Conservation (phyloP, 2,797 vertebrate genomes). For the Tangara arthus region DNA sequence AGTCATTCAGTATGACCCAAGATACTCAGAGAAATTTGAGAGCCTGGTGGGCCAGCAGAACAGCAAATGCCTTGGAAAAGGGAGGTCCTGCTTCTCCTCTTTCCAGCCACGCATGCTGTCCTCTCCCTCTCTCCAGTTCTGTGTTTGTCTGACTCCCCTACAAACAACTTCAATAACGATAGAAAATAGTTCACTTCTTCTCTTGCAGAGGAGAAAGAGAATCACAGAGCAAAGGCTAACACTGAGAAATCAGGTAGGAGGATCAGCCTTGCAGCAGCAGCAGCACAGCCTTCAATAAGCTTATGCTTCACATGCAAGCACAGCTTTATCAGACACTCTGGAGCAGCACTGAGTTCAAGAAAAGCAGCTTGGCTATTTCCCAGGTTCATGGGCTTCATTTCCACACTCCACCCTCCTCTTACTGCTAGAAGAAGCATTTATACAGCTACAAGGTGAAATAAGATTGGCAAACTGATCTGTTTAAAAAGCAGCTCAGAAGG, state of each 20-base stretch:
- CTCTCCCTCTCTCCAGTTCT: background rate
- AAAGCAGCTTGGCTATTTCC: background rate
- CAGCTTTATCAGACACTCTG: background rate
- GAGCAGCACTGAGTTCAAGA: background rate
- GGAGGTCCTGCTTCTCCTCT: background rate
- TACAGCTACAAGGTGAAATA: background rate
- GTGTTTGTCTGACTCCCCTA: background rate
- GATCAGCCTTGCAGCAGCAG: background rate
- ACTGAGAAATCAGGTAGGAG: background rate
- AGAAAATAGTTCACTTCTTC: background rate
- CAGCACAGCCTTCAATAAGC: background rate
- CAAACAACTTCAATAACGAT: background rate
- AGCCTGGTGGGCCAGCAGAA: background rate
- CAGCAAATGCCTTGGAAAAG: background rate
- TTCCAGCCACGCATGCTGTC: rapidly evolving
- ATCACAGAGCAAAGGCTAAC: background rate
- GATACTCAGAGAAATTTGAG: background rate
- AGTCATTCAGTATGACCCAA: background rate
- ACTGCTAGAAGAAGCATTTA: background rate
- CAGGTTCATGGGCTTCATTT: background rate
- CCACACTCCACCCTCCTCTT: background rate
- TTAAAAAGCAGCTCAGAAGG: background rate
- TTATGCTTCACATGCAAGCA: background rate
- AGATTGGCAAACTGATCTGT: background rate
- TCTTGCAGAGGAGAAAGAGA: background rate